Percentiles rank a stretch among this genome's conserved stretches.
Conservation (phyloP, 2,113 vertebrate species). For the Notechis scutatus region DNA sequence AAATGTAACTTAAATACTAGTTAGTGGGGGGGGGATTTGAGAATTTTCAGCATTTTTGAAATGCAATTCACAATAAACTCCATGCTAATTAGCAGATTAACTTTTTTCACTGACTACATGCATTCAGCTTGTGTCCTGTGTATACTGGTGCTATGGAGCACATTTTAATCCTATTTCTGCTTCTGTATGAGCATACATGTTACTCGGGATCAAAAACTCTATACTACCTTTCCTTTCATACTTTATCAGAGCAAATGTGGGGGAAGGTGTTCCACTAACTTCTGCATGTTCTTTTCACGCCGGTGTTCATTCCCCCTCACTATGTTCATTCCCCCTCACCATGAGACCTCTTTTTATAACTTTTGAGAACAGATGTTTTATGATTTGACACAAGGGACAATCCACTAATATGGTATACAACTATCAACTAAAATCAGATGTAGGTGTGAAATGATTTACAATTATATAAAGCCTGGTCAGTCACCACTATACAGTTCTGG, state of each 20-base stretch:
- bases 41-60: not conserved
- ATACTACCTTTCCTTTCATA: not conserved
- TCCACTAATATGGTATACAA: not conserved
- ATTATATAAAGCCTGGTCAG: not conserved
- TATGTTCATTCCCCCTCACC: not conserved
- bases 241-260: not conserved
- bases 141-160: not conserved
- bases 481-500: not conserved
- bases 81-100: not conserved
- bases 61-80: not conserved
- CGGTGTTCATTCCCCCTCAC: not conserved
- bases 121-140: not conserved
- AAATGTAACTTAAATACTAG: not conserved
- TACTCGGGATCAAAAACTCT: not conserved
- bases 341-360: not conserved
- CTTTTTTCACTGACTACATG: not conserved
- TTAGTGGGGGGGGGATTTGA: not conserved
- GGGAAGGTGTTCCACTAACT: not conserved
- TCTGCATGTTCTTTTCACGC: not conserved
- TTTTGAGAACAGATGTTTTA: not conserved
- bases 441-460: not conserved
- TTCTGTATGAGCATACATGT: not conserved
- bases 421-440: not conserved
- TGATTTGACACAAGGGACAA: not conserved
- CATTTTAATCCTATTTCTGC: not conserved